These are phyloP conservation scores for Galaxea fascicularis DNA, from an alignment of 92 coral and sea anemone species.

Conservation along the genomic window DNA sequence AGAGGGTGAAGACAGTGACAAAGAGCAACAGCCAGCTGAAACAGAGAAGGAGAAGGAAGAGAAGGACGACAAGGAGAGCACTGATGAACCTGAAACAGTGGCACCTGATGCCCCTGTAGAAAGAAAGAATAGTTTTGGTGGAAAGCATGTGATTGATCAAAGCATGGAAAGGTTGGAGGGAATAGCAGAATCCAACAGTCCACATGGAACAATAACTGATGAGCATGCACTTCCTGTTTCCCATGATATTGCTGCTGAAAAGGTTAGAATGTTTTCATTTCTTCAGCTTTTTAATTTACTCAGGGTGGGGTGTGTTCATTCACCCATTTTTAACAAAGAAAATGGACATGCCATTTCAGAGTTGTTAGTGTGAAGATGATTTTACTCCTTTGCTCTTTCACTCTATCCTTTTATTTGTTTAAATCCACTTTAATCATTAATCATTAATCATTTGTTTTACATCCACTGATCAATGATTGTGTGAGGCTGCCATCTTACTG, in stretches of 20 bases:
- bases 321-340: too few relatives aligned
- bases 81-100: slow-evolving; percentile 38
- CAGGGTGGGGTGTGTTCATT: too few relatives aligned
- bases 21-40: slow-evolving; percentile 66
- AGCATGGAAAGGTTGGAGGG: slow-evolving; percentile 67
- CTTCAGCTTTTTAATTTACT: too few relatives aligned
- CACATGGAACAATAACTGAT: slow-evolving; percentile 83
- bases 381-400: too few relatives aligned
- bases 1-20: slow-evolving; percentile 58
- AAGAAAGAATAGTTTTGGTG: slow-evolving; percentile 64
- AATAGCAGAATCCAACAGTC: slow-evolving; percentile 73
- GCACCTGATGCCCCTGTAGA: slow-evolving; percentile 24
- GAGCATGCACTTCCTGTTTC: slow-evolving; percentile 38
- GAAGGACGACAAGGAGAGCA: slow-evolving; percentile 53
- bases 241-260: slow-evolving; percentile 47
- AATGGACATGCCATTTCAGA: too few relatives aligned
- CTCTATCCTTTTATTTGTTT: too few relatives aligned
- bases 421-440: too few relatives aligned
- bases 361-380: too few relatives aligned
- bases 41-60: slow-evolving; percentile 62
- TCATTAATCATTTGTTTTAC: too few relatives aligned
- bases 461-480: too few relatives aligned
- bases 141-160: slow-evolving; percentile 51
- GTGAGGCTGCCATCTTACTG: too few relatives aligned
- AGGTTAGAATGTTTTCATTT: slow-evolving; percentile 44